These are phyloP conservation scores for Phlogophora meticulosa DNA, from an alignment of 2,888 invertebrate genomes.

Conservation along the genomic window DNA sequence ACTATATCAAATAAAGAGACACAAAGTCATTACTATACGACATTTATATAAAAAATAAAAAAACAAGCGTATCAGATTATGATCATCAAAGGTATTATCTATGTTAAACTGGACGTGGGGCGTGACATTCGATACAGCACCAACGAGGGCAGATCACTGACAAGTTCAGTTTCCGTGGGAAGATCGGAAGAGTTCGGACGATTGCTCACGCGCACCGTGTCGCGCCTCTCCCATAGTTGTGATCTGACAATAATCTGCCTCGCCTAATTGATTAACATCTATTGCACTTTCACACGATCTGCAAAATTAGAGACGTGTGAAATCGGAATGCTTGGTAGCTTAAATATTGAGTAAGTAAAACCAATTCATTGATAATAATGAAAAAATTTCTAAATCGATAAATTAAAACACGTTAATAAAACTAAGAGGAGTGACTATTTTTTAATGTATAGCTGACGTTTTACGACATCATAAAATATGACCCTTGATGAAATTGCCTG, in stretches of 20 bases:
- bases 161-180: slow-evolving; percentile 76
- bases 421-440: background rate
- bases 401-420: background rate
- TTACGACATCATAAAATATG: slow-evolving; percentile 40
- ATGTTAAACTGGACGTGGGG: slow-evolving; percentile 51
- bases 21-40: slow-evolving; percentile 11
- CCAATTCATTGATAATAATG: background rate
- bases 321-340: background rate
- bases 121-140: slow-evolving; percentile 82
- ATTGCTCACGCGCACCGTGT: slow-evolving; percentile 79
- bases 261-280: slow-evolving; percentile 76
- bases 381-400: background rate
- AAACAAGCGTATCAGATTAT: slow-evolving; percentile 51
- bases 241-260: slow-evolving; percentile 68
- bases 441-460: background rate
- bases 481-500: slow-evolving; percentile 62
- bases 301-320: slow-evolving; percentile 12
- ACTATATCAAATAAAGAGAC: background rate
- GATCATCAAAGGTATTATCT: slow-evolving; percentile 55
- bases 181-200: slow-evolving; percentile 69
- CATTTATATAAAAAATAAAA: slow-evolving; percentile 13
- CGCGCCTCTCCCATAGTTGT: slow-evolving; percentile 78
- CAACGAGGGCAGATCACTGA: slow-evolving; percentile 72
- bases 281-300: slow-evolving; percentile 69
- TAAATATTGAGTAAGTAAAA: too few relatives aligned